Base-by-base conservation (phyloP, 2,797 vertebrate species). In the Intellagama lesueurii region DNA sequence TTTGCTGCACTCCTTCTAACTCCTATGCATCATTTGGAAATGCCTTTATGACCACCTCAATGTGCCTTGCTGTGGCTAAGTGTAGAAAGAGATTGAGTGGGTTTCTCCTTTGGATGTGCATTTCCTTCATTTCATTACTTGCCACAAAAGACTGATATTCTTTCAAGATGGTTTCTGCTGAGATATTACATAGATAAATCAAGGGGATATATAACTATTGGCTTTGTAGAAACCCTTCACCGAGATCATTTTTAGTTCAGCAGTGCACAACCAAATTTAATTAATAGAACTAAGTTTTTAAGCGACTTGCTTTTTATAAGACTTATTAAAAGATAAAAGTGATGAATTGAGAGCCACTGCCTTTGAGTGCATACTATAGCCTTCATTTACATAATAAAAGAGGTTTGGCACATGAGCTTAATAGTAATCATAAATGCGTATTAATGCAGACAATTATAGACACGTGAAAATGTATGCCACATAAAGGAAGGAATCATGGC, bases 281-380 rank as follows among this genome's bases (percentile, higher is more conserved):
- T 94, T 95, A 95, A 91, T 77, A 82, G 5, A 82, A 22, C 52
- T 72, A 77, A 85, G 30, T 91, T 95, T 96, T 94, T 94, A 94
- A 93, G 70, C 86, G 87, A 83, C 68, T 94, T 96, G 32, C 52
- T 91, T 93, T 95, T 93, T 94, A 93, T 91, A 94, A 88, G 70
- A 93, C 32, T 89, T 91, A 79, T 84, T 94, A 89, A 94, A 94
- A 96, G 85, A 93, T 85, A 95, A 93, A 96, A 96, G 28, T 91
- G 87, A 91, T 93, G 75, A 87, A 77, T 92, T 76, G 64, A 95
- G 66, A 94, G 2, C 83, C 1, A 0, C 70, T 91, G 40, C 87
- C 86, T 94, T 89, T 86, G 11, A 93, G 79, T 85, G 69, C 87
- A 80, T 75, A 28, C 75, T 90, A 76, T 91, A 92, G 92, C 14